These are phyloP conservation scores for Diadumene lineata DNA, from an alignment of 92 coral and sea anemone species.

Conservation along the genomic window DNA sequence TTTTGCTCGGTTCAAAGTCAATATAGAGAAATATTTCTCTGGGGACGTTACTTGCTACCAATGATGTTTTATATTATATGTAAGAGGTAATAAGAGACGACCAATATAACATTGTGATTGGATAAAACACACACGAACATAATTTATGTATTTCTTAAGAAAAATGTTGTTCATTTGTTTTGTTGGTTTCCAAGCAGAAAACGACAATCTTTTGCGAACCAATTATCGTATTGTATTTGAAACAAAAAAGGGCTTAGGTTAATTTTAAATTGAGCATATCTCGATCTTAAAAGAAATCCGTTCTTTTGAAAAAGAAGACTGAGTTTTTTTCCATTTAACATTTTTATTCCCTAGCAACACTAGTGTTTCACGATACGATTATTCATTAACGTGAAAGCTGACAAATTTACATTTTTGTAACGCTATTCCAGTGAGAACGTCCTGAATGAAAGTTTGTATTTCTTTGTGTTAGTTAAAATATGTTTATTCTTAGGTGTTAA, in stretches of 20 bases:
- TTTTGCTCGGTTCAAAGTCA: no score
- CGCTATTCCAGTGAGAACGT: neutral
- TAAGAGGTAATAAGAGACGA: no score
- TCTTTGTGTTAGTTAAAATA: neutral
- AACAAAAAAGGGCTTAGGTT: neutral
- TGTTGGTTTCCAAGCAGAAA: neutral
- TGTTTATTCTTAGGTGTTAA: neutral
- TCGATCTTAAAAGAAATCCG: neutral
- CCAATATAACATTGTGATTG: no score
- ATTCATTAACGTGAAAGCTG: neutral
- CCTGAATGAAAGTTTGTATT: neutral
- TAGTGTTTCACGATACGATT: neutral
- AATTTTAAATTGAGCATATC: neutral
- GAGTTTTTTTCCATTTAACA: neutral
- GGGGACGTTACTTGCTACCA: no score
- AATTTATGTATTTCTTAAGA: neutral
- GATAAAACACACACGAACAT: neutral
- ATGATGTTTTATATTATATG: no score
- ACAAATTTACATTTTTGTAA: conserved; percentile 2
- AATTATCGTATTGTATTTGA: neutral
- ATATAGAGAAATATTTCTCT: no score
- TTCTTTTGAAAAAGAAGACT: neutral
- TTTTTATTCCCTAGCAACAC: conserved; percentile 12
- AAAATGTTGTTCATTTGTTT: neutral
- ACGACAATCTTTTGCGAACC: neutral